Evolutionary conservation across 2,113 vertebrate genomes (phyloP).

Genomic region (Zosterops hypoxanthus): DNA sequence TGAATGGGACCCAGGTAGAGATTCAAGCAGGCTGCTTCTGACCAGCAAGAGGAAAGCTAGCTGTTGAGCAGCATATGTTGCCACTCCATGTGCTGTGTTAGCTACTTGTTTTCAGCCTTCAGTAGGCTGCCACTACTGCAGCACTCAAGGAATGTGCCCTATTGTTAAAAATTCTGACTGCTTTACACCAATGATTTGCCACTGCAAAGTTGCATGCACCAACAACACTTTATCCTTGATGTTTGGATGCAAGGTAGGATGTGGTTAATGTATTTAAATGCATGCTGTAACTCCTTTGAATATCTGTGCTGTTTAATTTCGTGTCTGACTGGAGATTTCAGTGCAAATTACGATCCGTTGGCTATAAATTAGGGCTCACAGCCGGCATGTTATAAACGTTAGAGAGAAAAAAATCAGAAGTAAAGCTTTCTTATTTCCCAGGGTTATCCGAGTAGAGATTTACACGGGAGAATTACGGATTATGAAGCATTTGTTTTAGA

Average conservation of each 20-base stretch:
- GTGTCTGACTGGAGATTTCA: constrained; percentile 46
- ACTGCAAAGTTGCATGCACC: constrained; percentile 96
- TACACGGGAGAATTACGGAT: background rate
- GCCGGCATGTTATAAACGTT: background rate
- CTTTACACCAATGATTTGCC: constrained; percentile 91
- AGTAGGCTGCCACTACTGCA: constrained; percentile 76
- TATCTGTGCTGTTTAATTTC: constrained; percentile 53
- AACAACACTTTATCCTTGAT: constrained; percentile 94
- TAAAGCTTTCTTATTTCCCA: constrained; percentile 34
- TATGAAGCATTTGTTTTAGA: constrained; percentile 36
- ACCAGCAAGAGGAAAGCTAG: constrained; percentile 62
- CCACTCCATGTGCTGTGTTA: constrained; percentile 69
- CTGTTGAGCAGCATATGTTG: constrained; percentile 70
- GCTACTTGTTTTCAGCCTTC: constrained; percentile 67
- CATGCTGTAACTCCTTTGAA: constrained; percentile 59
- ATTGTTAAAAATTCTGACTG: constrained; percentile 85
- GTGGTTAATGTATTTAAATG: constrained; percentile 66
- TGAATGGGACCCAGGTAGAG: constrained; percentile 71
- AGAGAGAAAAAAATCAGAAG: background rate
- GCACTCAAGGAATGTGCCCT: constrained; percentile 88
- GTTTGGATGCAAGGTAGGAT: constrained; percentile 97
- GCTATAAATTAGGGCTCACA: constrained; percentile 32
- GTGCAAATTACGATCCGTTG: constrained; percentile 1
- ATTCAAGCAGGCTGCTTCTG: constrained; percentile 62
- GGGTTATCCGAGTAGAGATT: background rate